Base-by-base conservation (phyloP, 2,113 vertebrate species). In the Zosterops japonicus region DNA sequence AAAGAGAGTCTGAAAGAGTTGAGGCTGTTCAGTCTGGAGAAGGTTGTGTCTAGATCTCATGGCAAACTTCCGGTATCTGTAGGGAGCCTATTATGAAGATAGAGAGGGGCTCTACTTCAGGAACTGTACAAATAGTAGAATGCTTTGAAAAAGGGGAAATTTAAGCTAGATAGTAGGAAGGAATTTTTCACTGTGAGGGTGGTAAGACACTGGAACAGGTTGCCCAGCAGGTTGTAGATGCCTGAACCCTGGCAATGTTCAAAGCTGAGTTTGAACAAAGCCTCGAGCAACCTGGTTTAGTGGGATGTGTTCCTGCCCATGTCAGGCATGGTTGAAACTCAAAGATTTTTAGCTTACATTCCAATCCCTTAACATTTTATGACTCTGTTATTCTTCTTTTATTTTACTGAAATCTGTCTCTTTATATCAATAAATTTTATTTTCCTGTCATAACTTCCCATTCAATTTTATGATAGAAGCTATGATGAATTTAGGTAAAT, bases 171-270 rank as follows among this genome's bases (percentile, higher is more conserved):
- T 39, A 60, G 8, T 18, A 39, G n/a, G 16, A 60, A 75, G 21
- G 49, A 31, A 50, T 13, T 57, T 71, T 72, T 60, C 25, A 53
- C 28, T 46, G 8, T 29, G 20, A 53, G 16, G 8, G 20, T 35
- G 11, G 14, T 55, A 16, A 60, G 28, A 21, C 29, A 39, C 3
- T 25, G 28, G 8, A 53, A 35, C 46, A 82, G 3, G 6, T 47
- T 82, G 2, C 20, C 16, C 0, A 0, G 12, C 5, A 52, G 9
- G 29, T 31, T 75, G n/a, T 53, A n/a, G n/a, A n/a, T 47, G 17
- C 11, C 11, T 4, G 2, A 47, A 41, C 7, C 5, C 24, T 41
- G 39, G 2, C 8, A 60, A 12, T 35, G 28, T 22, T 47, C 61
- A 68, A 68, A 47, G 13, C 6, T 1, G 2, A 52, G 28, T 9